Percentiles rank a stretch among this genome's conserved stretches.
Conservation (phyloP, 2,797 vertebrate genomes). For the Zalophus californianus region DNA sequence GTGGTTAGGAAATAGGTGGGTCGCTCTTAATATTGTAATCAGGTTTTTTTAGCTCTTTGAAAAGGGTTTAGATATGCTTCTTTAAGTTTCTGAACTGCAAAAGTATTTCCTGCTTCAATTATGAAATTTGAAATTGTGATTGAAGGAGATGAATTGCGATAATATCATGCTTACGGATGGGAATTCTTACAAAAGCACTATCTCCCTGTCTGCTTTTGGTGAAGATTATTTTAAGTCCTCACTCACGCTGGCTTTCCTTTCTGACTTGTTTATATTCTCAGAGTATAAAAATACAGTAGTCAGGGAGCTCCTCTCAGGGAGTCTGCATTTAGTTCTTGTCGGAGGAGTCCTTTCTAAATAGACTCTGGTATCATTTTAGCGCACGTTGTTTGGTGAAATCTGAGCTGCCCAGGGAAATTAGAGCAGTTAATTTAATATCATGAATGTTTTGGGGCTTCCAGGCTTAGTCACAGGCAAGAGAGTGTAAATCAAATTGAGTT, state of each 20-base stretch:
- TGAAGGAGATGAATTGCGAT: neutral
- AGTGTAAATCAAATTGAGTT: neutral
- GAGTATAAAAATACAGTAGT: conserved; percentile 63
- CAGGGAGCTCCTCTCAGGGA: neutral
- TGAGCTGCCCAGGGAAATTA: conserved; percentile 74
- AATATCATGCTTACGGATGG: neutral
- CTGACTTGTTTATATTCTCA: conserved; percentile 72
- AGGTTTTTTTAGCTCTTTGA: neutral
- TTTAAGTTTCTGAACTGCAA: conserved; percentile 9
- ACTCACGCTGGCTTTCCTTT: conserved; percentile 54
- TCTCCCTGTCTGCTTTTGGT: neutral
- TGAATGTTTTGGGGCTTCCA: conserved; percentile 71
- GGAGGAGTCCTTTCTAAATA: neutral
- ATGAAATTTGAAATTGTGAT: conserved; percentile 23
- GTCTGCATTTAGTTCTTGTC: neutral
- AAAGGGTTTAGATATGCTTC: neutral
- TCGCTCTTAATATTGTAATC: neutral
- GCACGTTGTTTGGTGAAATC: conserved; percentile 47
- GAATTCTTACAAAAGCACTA: neutral
- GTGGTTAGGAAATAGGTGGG: neutral
- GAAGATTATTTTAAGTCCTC: conserved; percentile 51
- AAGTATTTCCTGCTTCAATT: conserved; percentile 36
- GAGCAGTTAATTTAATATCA: conserved; percentile 76
- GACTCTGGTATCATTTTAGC: conserved; percentile 54
- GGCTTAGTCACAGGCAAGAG: conserved; percentile 37